Evolutionary conservation across 2,888 invertebrate genomes (phyloP).

Genomic region (Proisotoma minuta): DNA sequence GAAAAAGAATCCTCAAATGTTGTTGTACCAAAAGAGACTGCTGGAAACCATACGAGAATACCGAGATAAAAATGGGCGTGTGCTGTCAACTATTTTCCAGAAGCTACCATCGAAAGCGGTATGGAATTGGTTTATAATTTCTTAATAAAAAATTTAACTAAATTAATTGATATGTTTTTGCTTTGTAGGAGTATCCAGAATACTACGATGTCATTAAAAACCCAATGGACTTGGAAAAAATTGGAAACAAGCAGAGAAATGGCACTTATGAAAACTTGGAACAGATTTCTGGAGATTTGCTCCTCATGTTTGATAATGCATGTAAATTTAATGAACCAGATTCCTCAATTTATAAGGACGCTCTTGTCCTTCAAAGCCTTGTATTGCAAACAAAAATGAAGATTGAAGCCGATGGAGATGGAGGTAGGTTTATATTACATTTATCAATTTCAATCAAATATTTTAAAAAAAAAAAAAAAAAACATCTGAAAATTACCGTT

Average conservation of each 20-base stretch:
- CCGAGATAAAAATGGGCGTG: conserved; percentile 78
- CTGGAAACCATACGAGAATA: conserved; percentile 87
- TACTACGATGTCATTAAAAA: conserved; percentile 95
- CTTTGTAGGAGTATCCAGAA: conserved; percentile 78
- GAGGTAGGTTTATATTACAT: too few species aligned
- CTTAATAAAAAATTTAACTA: not conserved
- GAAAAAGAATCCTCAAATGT: conserved; percentile 54
- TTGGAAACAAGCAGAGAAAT: conserved; percentile 77
- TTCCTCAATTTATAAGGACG: conserved; percentile 95
- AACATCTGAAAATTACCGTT: not conserved
- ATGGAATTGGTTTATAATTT: conserved; percentile 49
- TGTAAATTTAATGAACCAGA: conserved; percentile 95
- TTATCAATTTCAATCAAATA: too few species aligned
- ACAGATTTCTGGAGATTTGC: conserved; percentile 81
- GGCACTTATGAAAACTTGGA: conserved; percentile 73
- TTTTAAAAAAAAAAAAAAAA: not conserved
- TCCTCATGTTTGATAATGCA: conserved; percentile 92
- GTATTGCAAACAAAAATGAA: conserved; percentile 87
- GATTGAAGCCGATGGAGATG: conserved; percentile 69
- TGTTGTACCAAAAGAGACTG: conserved; percentile 75
- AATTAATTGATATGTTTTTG: conserved; percentile 1
- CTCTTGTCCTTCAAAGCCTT: conserved; percentile 82
- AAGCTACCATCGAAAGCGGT: conserved; percentile 84
- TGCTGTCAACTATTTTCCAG: conserved; percentile 88
- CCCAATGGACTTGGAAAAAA: conserved; percentile 93